Conservation (phyloP, 2,888 invertebrate genomes). For the Cerastis rubricosa region DNA sequence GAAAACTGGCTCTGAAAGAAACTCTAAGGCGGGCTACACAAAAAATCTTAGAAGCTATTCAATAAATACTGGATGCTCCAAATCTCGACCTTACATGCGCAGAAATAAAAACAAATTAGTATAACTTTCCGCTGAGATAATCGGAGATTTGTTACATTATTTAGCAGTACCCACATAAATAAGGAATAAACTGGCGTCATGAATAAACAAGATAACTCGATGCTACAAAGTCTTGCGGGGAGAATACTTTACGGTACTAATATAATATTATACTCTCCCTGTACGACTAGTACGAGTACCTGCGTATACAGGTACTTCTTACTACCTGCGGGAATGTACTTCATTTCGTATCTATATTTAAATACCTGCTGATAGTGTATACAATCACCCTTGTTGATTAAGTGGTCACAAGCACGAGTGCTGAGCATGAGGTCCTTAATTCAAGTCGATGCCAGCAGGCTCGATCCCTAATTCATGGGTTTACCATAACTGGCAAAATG, state of each 20-base stretch:
- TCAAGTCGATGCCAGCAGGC: too few species aligned
- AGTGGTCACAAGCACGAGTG: too few species aligned
- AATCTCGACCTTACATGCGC: not conserved
- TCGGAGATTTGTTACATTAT: slow-evolving; percentile 53
- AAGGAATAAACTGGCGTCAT: slow-evolving; percentile 48
- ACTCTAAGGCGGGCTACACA: not conserved
- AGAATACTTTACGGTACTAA: slow-evolving; percentile 44
- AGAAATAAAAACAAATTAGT: slow-evolving; percentile 24
- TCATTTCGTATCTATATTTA: not conserved
- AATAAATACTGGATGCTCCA: slow-evolving; percentile 17
- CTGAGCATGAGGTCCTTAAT: too few species aligned
- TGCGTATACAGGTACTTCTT: too few species aligned
- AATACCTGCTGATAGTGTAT: not conserved
- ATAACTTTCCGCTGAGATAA: slow-evolving; percentile 41
- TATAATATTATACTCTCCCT: slow-evolving; percentile 37
- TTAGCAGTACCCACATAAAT: slow-evolving; percentile 48
- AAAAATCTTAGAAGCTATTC: slow-evolving; percentile 13
- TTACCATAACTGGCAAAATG: too few species aligned
- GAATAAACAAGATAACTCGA: slow-evolving; percentile 50
- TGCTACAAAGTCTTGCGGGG: slow-evolving; percentile 41
- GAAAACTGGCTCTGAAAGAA: not conserved
- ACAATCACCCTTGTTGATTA: too few species aligned
- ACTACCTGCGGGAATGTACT: not conserved
- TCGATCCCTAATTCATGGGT: too few species aligned
- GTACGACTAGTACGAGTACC: too few species aligned